phyloP scores from a whole-genome alignment of 92 coral and sea anemone species.

The Phenganax marumi region DNA sequence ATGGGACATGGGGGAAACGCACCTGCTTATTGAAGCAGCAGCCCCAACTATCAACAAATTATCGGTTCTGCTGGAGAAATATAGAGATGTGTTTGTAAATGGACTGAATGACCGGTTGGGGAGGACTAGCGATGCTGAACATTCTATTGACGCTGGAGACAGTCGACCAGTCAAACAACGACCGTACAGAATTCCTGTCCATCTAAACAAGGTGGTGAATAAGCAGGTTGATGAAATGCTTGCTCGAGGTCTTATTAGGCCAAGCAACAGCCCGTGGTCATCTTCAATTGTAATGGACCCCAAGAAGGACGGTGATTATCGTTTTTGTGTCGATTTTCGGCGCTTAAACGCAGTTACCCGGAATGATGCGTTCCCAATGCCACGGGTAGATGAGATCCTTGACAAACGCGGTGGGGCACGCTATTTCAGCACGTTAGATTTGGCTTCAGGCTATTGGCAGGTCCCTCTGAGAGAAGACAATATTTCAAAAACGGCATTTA shows the following conservation, averaged over 20 bases:
- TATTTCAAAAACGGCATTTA: slow-evolving; percentile 33
- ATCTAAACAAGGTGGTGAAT: background rate
- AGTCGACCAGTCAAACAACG: background rate
- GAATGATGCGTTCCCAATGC: slow-evolving; percentile 38
- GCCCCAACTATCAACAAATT: background rate
- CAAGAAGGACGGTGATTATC: slow-evolving; percentile 33
- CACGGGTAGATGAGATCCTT: slow-evolving; percentile 42
- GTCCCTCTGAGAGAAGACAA: slow-evolving; percentile 3
- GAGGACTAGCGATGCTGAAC: background rate
- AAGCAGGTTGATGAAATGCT: slow-evolving; percentile 34
- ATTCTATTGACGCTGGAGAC: background rate
- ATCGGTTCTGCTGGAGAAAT: background rate
- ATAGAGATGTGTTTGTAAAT: background rate
- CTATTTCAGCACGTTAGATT: slow-evolving; percentile 32
- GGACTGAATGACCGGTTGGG: background rate
- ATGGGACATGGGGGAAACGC: background rate
- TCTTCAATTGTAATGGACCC: slow-evolving; percentile 34
- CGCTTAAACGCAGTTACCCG: slow-evolving; percentile 17
- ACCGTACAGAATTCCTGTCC: background rate
- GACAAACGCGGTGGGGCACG: slow-evolving; percentile 39
- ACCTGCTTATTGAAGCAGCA: background rate
- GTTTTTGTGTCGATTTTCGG: slow-evolving; percentile 48
- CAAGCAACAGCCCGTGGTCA: slow-evolving; percentile 48
- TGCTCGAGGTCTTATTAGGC: slow-evolving; percentile 42
- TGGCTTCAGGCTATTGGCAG: slow-evolving; percentile 50